phyloP scores from a whole-genome alignment of 2,113 vertebrate species.

The Meriones unguiculatus region DNA sequence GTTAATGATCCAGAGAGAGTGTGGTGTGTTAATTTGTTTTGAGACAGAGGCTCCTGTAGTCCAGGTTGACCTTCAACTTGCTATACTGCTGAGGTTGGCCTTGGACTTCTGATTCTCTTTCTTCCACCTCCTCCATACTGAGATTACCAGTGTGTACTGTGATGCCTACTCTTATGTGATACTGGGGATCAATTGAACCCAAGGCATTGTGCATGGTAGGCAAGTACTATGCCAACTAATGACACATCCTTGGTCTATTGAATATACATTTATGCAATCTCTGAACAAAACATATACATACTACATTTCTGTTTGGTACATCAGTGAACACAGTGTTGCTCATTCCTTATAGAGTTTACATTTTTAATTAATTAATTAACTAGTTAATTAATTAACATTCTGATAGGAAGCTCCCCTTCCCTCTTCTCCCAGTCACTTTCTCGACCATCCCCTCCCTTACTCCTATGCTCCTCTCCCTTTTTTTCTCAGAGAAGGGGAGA shows the following conservation, averaged over 20 bases:
- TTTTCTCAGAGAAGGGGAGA: no score
- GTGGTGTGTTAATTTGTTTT: not conserved
- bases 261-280: no score
- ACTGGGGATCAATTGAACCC: not conserved
- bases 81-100: not conserved
- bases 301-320: not conserved
- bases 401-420: no score
- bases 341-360: not conserved
- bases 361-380: not conserved
- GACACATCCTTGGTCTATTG: not conserved
- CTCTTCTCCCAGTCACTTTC: no score
- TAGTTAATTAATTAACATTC: no score
- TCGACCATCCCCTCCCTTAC: no score
- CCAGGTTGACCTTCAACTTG: not conserved
- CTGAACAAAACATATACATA: not conserved
- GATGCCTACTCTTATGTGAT: not conserved
- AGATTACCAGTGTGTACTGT: not conserved
- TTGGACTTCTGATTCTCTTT: not conserved
- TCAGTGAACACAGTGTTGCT: not conserved
- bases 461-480: no score
- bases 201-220: not conserved
- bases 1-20: not conserved
- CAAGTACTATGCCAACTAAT: not conserved
- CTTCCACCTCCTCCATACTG: not conserved
- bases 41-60: not conserved